These are phyloP conservation scores for Leptobrachium ailaonicum DNA, from an alignment of 2,113 vertebrate species.

Conservation along the genomic window DNA sequence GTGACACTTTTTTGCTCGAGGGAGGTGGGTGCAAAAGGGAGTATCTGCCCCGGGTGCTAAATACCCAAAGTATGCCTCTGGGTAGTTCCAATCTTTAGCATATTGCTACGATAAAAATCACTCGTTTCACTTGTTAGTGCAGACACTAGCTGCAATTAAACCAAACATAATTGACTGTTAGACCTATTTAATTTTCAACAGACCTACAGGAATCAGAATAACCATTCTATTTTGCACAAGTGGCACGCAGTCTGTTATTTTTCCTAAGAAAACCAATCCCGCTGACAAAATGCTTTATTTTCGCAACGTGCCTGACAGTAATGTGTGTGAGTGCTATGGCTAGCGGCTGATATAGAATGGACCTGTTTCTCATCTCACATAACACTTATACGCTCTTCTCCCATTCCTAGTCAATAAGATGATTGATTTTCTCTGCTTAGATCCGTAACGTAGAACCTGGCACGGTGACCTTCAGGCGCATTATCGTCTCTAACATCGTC, in stretches of 20 bases:
- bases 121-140: too few species aligned
- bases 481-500: constrained; percentile 33
- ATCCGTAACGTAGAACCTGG: constrained; percentile 41
- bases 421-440: constrained; percentile 48
- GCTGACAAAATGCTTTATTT: constrained; percentile 19
- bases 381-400: constrained; percentile 35
- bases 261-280: constrained; percentile 24
- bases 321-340: constrained; percentile 1
- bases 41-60: too few species aligned
- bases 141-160: not conserved
- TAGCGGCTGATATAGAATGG: constrained; percentile 35
- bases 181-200: not conserved
- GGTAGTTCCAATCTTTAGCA: too few species aligned
- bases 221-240: constrained; percentile 39
- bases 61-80: too few species aligned
- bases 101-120: too few species aligned
- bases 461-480: constrained; percentile 43
- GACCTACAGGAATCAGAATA: not conserved
- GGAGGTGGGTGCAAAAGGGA: too few species aligned
- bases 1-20: too few species aligned
- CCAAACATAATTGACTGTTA: not conserved
- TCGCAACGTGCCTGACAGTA: constrained; percentile 12
- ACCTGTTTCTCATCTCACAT: constrained; percentile 32
- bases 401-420: constrained; percentile 41
- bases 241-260: constrained; percentile 17